Evolutionary conservation across 2,113 vertebrate genomes (phyloP).

Genomic region (Oryzias melastigma): DNA sequence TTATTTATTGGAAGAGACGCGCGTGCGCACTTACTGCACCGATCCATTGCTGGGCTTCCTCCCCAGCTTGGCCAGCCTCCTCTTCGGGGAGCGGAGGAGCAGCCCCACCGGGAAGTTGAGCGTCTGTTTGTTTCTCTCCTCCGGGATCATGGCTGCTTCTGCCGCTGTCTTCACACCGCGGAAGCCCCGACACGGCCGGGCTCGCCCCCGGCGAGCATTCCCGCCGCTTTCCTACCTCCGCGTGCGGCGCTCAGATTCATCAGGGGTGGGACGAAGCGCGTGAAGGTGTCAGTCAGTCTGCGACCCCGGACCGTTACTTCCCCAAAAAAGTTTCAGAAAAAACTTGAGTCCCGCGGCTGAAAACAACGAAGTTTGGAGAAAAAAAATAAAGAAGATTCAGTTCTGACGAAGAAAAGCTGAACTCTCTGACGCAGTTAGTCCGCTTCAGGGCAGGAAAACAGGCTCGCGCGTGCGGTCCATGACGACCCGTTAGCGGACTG

Average conservation of each 20-base stretch:
- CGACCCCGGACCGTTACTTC: too few relatives aligned
- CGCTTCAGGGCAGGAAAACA: slow-evolving; percentile 6
- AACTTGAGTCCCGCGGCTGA: too few relatives aligned
- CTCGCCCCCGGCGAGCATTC: too few relatives aligned
- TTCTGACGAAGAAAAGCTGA: too few relatives aligned
- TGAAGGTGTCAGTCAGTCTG: too few relatives aligned
- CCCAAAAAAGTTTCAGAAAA: too few relatives aligned
- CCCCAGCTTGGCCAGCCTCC: slow-evolving; percentile 73
- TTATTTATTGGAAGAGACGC: background rate
- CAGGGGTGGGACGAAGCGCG: too few relatives aligned
- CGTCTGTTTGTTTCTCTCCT: slow-evolving; percentile 76
- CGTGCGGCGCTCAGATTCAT: too few relatives aligned
- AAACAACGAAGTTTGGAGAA: too few relatives aligned
- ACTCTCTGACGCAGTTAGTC: too few relatives aligned
- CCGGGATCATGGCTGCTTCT: slow-evolving; percentile 72
- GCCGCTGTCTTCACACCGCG: slow-evolving; percentile 16
- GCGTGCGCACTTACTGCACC: slow-evolving; percentile 70
- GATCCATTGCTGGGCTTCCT: slow-evolving; percentile 82
- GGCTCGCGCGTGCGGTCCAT: background rate
- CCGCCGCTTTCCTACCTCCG: too few relatives aligned
- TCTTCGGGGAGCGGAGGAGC: slow-evolving; percentile 79
- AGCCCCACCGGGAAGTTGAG: slow-evolving; percentile 77
- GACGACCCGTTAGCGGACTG: background rate
- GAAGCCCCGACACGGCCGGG: background rate
- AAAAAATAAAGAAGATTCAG: too few relatives aligned